These are phyloP conservation scores for Hypotaenidia okinawae DNA, from an alignment of 2,797 vertebrate genomes.

Conservation along the genomic window DNA sequence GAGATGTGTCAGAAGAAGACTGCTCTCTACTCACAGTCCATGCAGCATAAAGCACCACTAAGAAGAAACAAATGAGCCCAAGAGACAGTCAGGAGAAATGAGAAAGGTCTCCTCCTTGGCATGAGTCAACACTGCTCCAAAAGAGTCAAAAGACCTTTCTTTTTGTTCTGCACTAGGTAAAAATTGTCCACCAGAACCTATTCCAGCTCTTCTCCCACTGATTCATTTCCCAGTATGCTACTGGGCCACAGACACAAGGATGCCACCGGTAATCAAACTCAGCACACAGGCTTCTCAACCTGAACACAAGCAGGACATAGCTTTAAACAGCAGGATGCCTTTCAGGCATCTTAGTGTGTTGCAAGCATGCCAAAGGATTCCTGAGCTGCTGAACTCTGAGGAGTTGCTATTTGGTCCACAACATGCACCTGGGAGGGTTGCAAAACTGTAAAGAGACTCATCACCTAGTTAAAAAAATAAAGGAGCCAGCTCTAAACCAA, in stretches of 20 bases:
- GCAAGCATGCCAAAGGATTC: neutral
- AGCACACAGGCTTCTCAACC: neutral
- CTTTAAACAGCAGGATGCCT: neutral
- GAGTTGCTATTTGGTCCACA: neutral
- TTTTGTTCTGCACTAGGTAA: neutral
- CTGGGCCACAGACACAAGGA: neutral
- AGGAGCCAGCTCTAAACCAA: neutral
- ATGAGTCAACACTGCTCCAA: neutral
- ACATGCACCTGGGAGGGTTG: neutral
- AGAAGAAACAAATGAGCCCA: neutral
- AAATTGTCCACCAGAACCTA: neutral
- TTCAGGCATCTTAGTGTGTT: neutral
- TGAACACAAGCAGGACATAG: rapidly evolving
- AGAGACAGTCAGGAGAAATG: neutral
- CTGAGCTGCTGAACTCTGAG: neutral
- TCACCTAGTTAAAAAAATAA: neutral
- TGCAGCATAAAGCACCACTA: neutral
- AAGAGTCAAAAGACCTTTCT: neutral
- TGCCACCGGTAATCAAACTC: neutral
- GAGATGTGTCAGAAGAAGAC: neutral
- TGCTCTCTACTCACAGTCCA: neutral
- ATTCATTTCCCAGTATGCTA: neutral
- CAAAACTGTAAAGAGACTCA: neutral
- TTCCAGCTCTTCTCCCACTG: neutral
- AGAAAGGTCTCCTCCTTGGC: neutral